phyloP scores from a whole-genome alignment of 2,113 vertebrate species.

The Sardina pilchardus region DNA sequence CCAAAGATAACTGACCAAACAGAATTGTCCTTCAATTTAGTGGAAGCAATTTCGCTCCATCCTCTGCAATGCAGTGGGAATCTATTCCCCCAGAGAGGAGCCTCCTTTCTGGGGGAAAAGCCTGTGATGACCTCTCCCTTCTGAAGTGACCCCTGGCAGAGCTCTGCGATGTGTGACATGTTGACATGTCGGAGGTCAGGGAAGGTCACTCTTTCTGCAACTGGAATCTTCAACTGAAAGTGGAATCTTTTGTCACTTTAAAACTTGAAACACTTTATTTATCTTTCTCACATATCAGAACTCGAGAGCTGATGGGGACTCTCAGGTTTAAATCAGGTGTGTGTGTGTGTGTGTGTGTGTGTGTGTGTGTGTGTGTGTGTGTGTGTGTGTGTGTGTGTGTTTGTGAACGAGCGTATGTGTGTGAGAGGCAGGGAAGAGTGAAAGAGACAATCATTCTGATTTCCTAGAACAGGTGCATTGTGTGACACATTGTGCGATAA shows the following conservation, averaged over 20 bases:
- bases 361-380: background rate
- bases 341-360: background rate
- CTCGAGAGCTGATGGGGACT: background rate
- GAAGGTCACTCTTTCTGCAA: background rate
- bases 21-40: background rate
- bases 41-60: background rate
- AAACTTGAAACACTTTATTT: slow-evolving; percentile 19
- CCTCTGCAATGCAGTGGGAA: background rate
- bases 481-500: background rate
- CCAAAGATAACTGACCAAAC: background rate
- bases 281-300: background rate
- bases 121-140: background rate
- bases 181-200: background rate
- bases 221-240: background rate
- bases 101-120: background rate
- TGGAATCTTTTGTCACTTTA: background rate
- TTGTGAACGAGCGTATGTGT: background rate
- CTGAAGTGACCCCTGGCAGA: background rate
- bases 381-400: background rate
- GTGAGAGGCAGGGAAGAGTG: background rate
- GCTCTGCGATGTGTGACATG: background rate
- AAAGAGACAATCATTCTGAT: background rate
- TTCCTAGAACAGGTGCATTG: background rate
- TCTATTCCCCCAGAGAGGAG: background rate
- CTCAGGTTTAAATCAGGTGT: background rate